Evolutionary conservation across 1,140 invertebrate species (phyloP), one percentile per base, ranked within the genome.

Genomic region (Drosophila busckii): DNA sequence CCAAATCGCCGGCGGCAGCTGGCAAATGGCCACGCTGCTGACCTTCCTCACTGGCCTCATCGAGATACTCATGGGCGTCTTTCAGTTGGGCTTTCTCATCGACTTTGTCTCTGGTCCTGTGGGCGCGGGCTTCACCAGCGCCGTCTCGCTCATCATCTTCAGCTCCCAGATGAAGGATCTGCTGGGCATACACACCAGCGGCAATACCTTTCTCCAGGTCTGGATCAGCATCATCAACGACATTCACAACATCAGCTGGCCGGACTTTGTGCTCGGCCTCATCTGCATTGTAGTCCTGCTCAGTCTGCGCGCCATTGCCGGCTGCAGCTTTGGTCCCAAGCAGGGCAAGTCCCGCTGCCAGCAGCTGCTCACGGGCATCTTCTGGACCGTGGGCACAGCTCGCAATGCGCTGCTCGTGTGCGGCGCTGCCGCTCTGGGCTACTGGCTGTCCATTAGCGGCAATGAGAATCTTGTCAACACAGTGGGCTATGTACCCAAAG

Each of bases 31-130:
- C 2, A 91, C 97, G 4, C 86, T 97, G 5, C 88, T 98, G 1
- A 92, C 92, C 48, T 95, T 98, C 48, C 87, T 97, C 1, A 90
- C 90, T 12, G 97, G 97, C 2, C 64, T 95, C 17, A 91, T 97
- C 2, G 93, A 96, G 82, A 86, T 98, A 7, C 62, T 95, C 2
- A 95, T 97, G 93, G 96, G 96, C 1, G 73, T 96, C 6, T 91
- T 97, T 17, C 95, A 96, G 23, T 89, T 98, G 42, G 95, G 96
- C 32, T 97, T 98, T 86, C 89, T 98, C 8, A 94, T 98, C 22
- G 95, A 98, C 87, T 98, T 97, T 85, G 96, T 98, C 0, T 97
- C 96, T 0, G 94, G 94, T 6, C 95, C 96, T 0, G 96, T 98
- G 0, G 96, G 96, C 8, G 96, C 94, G 1, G 96, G 96, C 3